Base-by-base conservation (phyloP, 2,888 invertebrate species). In the Psylliodes chrysocephalus region DNA sequence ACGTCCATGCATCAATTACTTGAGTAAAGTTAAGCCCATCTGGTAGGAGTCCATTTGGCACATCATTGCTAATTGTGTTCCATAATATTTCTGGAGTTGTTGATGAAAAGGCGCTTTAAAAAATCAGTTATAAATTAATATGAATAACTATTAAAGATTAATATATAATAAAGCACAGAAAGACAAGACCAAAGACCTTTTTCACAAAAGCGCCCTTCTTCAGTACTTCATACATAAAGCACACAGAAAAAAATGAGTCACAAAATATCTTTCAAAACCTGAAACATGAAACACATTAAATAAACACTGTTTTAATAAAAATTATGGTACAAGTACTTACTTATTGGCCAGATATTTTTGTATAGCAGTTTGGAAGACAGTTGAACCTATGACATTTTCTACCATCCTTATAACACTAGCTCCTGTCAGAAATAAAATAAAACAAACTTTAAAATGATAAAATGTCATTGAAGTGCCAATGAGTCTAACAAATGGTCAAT, bases 341-440 rank as follows among this genome's bases (percentile, higher is more conserved):
- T 81, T 81, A 6, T 73, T 66, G 2, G 64, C 56, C 2, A 91
- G 81, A 73, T 91, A 91, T 28, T 81, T 75, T 15, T 81, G 81
- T 40, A 92, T 77, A 1, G 89, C 88, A 28, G 73, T 70, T 71
- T 82, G 79, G 75, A 90, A 89, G 0, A 84, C 79, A 0, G 78
- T 75, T 0, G 77, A 77, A 1, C 89, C 89, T 40, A 91, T 81
- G 1, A 87, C 79, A 75, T 90, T 87, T 70, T 87, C 86, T 52
- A 91, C 83, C 91, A 91, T 91, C 67, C 91, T 86, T 56, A 92
- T 64, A 30, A 79, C 59, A 19, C 73, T 86, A 14, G 90, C 76
- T 12, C 77, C 74, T 73, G 22, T 25, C 61, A 67, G 15, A 22
- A 59, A n/a, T n/a, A n/a, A n/a, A n/a, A n/a, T n/a, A n/a, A n/a